A percentile compares a stretch with the other conserved stretches of the same genome.
Conservation (phyloP, 2,888 invertebrate species). For the Anthrax anthrax region DNA sequence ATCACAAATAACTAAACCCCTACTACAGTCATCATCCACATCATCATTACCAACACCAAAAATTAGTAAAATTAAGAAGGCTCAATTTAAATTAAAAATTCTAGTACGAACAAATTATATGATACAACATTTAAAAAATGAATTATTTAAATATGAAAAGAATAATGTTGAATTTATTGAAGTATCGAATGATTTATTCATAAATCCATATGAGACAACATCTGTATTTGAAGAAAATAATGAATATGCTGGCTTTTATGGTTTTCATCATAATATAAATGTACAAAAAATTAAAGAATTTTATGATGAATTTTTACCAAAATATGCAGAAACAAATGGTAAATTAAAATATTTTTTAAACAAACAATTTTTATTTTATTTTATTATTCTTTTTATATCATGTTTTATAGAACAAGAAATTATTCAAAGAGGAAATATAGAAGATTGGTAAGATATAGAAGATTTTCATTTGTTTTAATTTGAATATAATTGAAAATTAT, state of each 20-base stretch:
- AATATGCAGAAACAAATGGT: constrained; percentile 7
- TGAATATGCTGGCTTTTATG: constrained; percentile 11
- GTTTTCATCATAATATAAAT: neutral
- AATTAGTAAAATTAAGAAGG: too few relatives aligned
- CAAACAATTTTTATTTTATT: too few relatives aligned
- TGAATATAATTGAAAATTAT: too few relatives aligned
- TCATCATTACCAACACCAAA: too few relatives aligned
- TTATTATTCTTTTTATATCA: too few relatives aligned
- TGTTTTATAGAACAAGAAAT: too few relatives aligned
- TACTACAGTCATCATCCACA: too few relatives aligned
- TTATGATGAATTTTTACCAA: constrained; percentile 10
- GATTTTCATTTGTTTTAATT: too few relatives aligned
- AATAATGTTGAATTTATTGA: constrained; percentile 5
- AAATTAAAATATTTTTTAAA: neutral
- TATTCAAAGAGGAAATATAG: too few relatives aligned
- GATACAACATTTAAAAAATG: neutral
- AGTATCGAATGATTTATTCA: constrained; percentile 7
- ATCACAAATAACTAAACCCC: neutral
- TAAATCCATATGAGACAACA: constrained; percentile 8
- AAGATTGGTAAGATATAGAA: too few relatives aligned
- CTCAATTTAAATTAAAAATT: too few relatives aligned
- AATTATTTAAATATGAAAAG: neutral
- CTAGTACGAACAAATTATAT: too few relatives aligned
- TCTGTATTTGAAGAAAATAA: constrained; percentile 9
- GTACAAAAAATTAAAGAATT: constrained; percentile 7